phyloP scores from a whole-genome alignment of 2,888 invertebrate species.

The Buathra laborator region DNA sequence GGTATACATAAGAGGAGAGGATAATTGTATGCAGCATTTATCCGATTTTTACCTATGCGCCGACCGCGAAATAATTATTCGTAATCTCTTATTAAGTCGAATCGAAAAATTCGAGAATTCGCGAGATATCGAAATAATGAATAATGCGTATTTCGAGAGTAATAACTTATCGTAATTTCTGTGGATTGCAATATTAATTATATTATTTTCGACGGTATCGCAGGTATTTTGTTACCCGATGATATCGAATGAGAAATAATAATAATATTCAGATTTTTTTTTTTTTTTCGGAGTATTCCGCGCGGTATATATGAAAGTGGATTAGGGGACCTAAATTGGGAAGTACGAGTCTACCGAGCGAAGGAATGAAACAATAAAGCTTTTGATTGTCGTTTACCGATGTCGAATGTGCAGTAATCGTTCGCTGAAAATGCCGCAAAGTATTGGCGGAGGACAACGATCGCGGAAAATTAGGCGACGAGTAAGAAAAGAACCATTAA shows the following conservation, averaged over 20 bases:
- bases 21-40: conserved; percentile 1
- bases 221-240: background rate
- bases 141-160: background rate
- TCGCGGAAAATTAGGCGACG: conserved; percentile 54
- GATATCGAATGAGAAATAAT: too few species aligned
- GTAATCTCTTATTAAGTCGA: background rate
- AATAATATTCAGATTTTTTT: too few species aligned
- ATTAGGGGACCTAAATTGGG: conserved; percentile 24
- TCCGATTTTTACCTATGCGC: conserved; percentile 12
- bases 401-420: conserved; percentile 62
- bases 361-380: conserved; percentile 2
- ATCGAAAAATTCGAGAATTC: background rate
- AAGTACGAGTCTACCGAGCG: conserved; percentile 18
- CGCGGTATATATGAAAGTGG: background rate
- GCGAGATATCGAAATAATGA: background rate
- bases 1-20: background rate
- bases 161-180: too few species aligned
- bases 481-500: conserved; percentile 66
- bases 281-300: background rate
- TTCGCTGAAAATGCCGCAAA: conserved; percentile 40
- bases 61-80: conserved; percentile 3
- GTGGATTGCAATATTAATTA: background rate
- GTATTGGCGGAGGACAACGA: background rate
- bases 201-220: background rate
- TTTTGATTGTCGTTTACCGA: conserved; percentile 33